A percentile compares a stretch with the other conserved stretches of the same genome.
These are phyloP conservation scores for Aurelia aurita DNA, from an alignment of 30 jellyfish, hydroid and myxozoan genomes.

Conservation along the genomic window DNA sequence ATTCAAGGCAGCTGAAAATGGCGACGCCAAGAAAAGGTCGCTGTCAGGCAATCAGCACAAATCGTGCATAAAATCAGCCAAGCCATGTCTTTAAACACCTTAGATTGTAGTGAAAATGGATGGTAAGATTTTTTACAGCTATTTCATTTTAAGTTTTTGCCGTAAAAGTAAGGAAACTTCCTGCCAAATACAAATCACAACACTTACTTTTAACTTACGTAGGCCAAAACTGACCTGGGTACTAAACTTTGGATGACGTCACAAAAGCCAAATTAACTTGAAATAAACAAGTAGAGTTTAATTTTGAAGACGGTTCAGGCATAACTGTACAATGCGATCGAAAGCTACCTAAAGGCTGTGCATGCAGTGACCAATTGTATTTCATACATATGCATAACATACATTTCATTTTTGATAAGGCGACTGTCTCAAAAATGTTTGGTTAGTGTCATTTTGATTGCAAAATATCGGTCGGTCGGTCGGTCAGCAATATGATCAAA, in stretches of 20 bases:
- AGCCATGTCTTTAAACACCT: constrained; percentile 26
- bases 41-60: not conserved
- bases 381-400: too few relatives aligned
- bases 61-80: constrained; percentile 37
- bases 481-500: too few relatives aligned
- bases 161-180: not conserved
- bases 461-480: too few relatives aligned
- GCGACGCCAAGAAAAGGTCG: constrained; percentile 16
- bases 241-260: not conserved
- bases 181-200: not conserved
- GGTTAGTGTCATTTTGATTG: too few relatives aligned
- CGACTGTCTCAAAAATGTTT: too few relatives aligned
- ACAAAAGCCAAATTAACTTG: not conserved
- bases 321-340: too few relatives aligned
- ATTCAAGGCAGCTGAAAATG: constrained; percentile 29
- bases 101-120: constrained; percentile 56
- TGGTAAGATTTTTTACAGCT: constrained; percentile 13
- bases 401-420: too few relatives aligned
- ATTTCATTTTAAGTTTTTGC: not conserved
- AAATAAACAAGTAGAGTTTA: not conserved
- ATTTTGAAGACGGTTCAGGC: too few relatives aligned
- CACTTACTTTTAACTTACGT: too few relatives aligned
- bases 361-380: too few relatives aligned
- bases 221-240: not conserved
- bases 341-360: too few relatives aligned